A percentile compares a stretch with the other conserved stretches of the same genome.
Evolutionary conservation across 2,888 invertebrate genomes (phyloP).

Genomic region (Elmis aenea): DNA sequence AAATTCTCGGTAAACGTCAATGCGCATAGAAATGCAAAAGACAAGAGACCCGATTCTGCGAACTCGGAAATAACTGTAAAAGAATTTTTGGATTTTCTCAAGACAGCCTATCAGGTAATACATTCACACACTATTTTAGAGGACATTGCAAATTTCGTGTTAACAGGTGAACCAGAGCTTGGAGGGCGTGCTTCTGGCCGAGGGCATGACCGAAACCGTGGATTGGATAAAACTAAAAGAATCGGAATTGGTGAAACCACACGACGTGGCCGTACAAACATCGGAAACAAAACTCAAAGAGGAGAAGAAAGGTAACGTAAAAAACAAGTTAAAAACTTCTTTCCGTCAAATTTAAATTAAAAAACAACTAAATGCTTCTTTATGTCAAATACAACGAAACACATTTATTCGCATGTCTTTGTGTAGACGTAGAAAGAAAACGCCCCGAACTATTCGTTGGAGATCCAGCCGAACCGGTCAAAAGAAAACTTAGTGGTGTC

Average conservation of each 20-base stretch:
- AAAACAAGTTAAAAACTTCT: no score
- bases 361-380: no score
- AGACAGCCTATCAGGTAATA: slow-evolving; percentile 64
- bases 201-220: slow-evolving; percentile 45
- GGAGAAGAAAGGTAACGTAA: slow-evolving; percentile 2
- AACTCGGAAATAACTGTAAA: slow-evolving; percentile 60
- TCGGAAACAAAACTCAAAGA: slow-evolving; percentile 22
- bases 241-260: slow-evolving; percentile 38
- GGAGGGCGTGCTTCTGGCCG: slow-evolving; percentile 47
- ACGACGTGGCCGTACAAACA: slow-evolving; percentile 34
- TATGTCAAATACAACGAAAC: no score
- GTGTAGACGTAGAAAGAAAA: no score
- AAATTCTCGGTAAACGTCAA: no score
- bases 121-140: no score
- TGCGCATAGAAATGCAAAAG: no score
- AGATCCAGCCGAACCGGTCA: slow-evolving; percentile 31
- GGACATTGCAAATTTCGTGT: no score
- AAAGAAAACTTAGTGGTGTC: slow-evolving; percentile 50
- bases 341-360: no score
- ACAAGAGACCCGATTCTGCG: no score
- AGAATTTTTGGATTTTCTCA: slow-evolving; percentile 68
- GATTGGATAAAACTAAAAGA: slow-evolving; percentile 50
- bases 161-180: slow-evolving; percentile 47
- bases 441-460: neutral
- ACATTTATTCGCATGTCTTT: no score